These are phyloP conservation scores for Phalera bucephala DNA, from an alignment of 2,888 invertebrate genomes.

Conservation along the genomic window DNA sequence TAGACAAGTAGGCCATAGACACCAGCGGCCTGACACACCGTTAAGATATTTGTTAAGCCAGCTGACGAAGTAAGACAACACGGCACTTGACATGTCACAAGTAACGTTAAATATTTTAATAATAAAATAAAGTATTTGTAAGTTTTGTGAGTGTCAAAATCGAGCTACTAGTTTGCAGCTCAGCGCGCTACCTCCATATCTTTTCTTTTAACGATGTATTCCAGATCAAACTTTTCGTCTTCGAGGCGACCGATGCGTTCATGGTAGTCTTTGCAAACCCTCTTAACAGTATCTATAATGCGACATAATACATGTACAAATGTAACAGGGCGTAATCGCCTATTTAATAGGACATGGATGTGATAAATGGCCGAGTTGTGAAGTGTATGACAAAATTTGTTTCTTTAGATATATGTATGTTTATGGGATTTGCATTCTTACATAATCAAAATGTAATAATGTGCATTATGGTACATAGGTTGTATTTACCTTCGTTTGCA, in stretches of 20 bases:
- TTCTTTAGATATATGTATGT: too few relatives aligned
- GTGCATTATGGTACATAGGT: too few relatives aligned
- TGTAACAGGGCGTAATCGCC: not conserved
- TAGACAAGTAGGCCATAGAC: slow-evolving; percentile 53
- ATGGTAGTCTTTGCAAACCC: slow-evolving; percentile 92
- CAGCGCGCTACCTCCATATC: slow-evolving; percentile 95
- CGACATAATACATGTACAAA: slow-evolving; percentile 61
- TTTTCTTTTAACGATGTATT: slow-evolving; percentile 98
- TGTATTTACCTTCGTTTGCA: slow-evolving; percentile 93
- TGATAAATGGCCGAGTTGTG: slow-evolving; percentile 39
- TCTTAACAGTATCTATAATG: slow-evolving; percentile 89
- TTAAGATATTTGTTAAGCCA: slow-evolving; percentile 64
- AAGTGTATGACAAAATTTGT: slow-evolving; percentile 40
- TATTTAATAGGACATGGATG: slow-evolving; percentile 18
- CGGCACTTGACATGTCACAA: slow-evolving; percentile 67
- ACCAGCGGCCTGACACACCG: slow-evolving; percentile 46
- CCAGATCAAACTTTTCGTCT: slow-evolving; percentile 98
- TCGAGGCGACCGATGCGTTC: slow-evolving; percentile 94
- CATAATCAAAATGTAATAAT: too few relatives aligned
- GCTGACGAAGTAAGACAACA: slow-evolving; percentile 65
- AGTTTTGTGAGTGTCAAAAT: slow-evolving; percentile 75
- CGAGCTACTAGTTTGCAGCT: slow-evolving; percentile 57
- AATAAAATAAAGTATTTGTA: slow-evolving; percentile 52
- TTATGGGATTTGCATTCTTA: too few relatives aligned
- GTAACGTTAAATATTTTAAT: slow-evolving; percentile 60